phyloP scores from a whole-genome alignment of 2,797 vertebrate species.

The Bradypus variegatus region DNA sequence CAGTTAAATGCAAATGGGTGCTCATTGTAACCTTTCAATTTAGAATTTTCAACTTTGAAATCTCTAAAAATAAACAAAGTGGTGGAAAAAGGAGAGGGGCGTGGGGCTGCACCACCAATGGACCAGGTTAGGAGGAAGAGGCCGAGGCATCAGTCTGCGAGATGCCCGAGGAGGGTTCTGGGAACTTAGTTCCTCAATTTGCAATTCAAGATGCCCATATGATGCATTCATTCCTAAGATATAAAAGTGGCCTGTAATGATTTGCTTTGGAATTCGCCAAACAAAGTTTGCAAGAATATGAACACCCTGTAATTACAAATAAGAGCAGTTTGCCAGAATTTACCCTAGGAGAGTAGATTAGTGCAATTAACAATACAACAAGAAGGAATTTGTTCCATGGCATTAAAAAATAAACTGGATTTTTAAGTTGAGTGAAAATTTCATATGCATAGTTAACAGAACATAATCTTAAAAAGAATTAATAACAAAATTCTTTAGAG shows the following conservation, averaged over 20 bases:
- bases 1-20: background rate
- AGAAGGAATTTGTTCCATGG: conserved; percentile 22
- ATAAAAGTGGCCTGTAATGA: background rate
- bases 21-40: background rate
- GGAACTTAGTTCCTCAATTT: background rate
- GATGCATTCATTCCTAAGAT: background rate
- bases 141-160: background rate
- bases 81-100: background rate
- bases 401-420: conserved; percentile 2
- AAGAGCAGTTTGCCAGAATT: background rate
- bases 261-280: conserved; percentile 51
- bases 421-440: conserved; percentile 44
- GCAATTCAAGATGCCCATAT: background rate
- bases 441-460: background rate
- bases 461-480: conserved; percentile 41
- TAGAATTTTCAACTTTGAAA: background rate
- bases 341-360: conserved; percentile 16
- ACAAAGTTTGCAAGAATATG: conserved; percentile 40
- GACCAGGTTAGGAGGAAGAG: background rate
- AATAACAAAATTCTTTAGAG: conserved; percentile 33
- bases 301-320: conserved; percentile 8
- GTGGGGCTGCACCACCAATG: background rate
- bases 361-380: conserved; percentile 32
- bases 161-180: background rate
- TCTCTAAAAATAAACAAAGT: background rate